Base-by-base conservation (phyloP, 2,113 vertebrate species). In the Aegypius monachus region DNA sequence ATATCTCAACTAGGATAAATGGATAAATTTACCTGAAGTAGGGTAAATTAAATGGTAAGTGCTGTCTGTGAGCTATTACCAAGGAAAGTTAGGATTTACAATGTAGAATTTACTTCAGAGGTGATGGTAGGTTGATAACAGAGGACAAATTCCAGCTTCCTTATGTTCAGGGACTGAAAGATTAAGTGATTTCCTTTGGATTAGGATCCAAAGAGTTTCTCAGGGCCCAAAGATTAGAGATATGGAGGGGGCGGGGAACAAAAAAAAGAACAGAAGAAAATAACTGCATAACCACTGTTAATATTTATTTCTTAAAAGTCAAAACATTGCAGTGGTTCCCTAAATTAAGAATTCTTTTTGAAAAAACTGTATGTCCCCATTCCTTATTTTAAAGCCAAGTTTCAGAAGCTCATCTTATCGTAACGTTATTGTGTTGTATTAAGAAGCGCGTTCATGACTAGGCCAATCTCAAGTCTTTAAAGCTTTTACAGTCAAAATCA, bases 161-260 rank as follows among this genome's bases (percentile, higher is more conserved):
- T 61, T 40, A 22, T 17, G 0, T 61, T 59, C 40, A 63, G 75
- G 20, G 20, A 61, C 20, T 68, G 29, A 88, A 90, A 72, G 43
- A 34, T 3, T 36, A 48, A 48, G 11, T 59, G 13, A 68, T 34
- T 92, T 45, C 26, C 4, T 72, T 17, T 67, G 29, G 11, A 23
- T 55, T 53, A 61, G 20, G 15, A 71, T 58, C 13, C 32, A 59
- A 50, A 77, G 19, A 62, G 10, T 71, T 87, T 67, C 22, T 73
- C 32, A 52, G 86, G 10, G 16, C 16, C 20, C 14, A 85, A 63
- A 36, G 7, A 26, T 27, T 55, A 16, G 6, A 72, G 9, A 55
- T 45, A 47, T 1, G 27, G 18, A 22, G 45, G 2, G 6, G 1
- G 26, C 0, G 2, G 4, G 7, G 11, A 18, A 34, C 32, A 42